Evolutionary conservation across 2,113 vertebrate species (phyloP), one percentile per base, ranked within the genome.

Genomic region (Neotoma lepida): DNA sequence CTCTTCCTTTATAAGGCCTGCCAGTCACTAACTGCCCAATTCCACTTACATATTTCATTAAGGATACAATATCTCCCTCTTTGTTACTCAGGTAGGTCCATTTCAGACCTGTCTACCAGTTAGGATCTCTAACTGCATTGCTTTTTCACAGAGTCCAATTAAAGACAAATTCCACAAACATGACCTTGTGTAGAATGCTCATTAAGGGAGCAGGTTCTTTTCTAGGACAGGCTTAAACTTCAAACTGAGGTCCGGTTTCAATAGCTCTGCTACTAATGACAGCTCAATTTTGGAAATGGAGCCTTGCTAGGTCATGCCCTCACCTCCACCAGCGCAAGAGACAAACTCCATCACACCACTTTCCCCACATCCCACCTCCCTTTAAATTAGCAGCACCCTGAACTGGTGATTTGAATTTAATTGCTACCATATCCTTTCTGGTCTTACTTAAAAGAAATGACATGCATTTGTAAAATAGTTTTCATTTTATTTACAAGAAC

Each of bases 151-250:
- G 78, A 96, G 86, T 61, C 93, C 97, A 98, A 95, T 98, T 98
- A 98, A 98, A 90, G 84, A 90, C 66, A 95, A 95, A 98, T 98
- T 98, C 96, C 94, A 97, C 97, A 98, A 98, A 98, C 93, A 97
- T 68, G 96, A 98, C 94, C 90, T 97, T 86, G 28, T 95, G 96
- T 96, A 97, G 93, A 0, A 49, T 81, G 90, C 91, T 98, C 96
- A 98, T 98, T 98, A 98, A 97, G 76, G 94, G 97, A 97, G 95
- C 71, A 96, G 96, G 94, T 97, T 96, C 91, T 97, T 96, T 93
- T 93, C 97, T 95, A 93, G 90, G 97, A 95, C 49, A 96, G 54
- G 90, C 97, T 93, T 90, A 95, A 93, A 90, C 96, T 98, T 98
- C 97, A 98, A 96, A 97, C 68, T 96, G 71, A 80, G 98, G 90